Conservation (phyloP, 2,888 invertebrate species). For the Acholoe squamosa region DNA sequence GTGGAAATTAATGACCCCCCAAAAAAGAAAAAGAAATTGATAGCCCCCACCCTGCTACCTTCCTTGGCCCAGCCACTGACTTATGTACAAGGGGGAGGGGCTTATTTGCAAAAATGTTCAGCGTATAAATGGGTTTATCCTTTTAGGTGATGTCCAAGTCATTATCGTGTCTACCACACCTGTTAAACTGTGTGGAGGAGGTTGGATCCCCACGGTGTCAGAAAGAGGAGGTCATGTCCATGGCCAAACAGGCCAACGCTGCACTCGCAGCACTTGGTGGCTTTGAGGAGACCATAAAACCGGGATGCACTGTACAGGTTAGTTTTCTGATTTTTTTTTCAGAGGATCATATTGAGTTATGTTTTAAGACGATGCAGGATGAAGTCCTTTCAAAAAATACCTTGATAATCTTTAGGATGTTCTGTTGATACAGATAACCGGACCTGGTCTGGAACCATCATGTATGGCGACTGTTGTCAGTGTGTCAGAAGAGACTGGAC, state of each 20-base stretch:
- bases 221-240: slow-evolving; percentile 78
- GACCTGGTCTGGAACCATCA: slow-evolving; percentile 75
- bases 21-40: no score
- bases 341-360: background rate
- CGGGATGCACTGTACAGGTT: slow-evolving; percentile 81
- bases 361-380: no score
- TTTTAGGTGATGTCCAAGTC: slow-evolving; percentile 81
- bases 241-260: slow-evolving; percentile 82
- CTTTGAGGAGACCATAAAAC: slow-evolving; percentile 82
- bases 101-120: no score
- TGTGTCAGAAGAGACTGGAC: slow-evolving; percentile 81
- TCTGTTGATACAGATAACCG: slow-evolving; percentile 76
- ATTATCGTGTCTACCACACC: slow-evolving; percentile 78
- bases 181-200: slow-evolving; percentile 79
- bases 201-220: slow-evolving; percentile 78
- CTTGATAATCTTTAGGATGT: background rate
- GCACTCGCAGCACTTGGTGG: slow-evolving; percentile 83
- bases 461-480: slow-evolving; percentile 78
- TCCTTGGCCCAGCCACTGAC: no score
- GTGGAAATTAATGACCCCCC: no score
- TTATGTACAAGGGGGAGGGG: no score
- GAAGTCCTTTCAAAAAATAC: no score
- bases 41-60: no score
- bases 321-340: background rate
- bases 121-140: no score